Percentiles rank a stretch among this genome's conserved stretches.
Evolutionary conservation across 23 tunicate species (phyloP).

Genomic region (Styela clava): DNA sequence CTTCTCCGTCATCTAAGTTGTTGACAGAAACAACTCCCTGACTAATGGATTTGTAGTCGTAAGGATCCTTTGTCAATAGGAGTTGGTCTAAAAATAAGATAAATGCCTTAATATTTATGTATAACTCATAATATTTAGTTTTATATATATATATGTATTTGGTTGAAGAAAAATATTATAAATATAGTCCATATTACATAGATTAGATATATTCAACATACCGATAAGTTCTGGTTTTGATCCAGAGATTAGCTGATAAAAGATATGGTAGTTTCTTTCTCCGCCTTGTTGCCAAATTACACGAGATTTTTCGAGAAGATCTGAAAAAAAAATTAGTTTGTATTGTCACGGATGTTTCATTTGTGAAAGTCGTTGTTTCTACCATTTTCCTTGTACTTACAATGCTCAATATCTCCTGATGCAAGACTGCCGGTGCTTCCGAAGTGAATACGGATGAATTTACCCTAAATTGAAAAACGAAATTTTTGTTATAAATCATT

Average conservation of each 20-base stretch:
- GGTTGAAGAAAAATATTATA: no score
- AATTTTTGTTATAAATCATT: no score
- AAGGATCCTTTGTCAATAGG: slow-evolving; percentile 36
- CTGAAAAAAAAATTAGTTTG: slow-evolving; percentile 7
- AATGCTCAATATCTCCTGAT: slow-evolving; percentile 96
- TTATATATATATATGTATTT: no score
- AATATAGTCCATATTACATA: no score
- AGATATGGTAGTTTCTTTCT: slow-evolving; percentile 86
- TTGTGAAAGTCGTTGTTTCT: no score
- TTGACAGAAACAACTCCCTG: slow-evolving; percentile 35
- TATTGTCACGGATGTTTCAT: no score
- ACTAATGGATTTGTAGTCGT: slow-evolving; percentile 32
- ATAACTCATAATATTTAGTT: no score
- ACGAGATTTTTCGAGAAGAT: slow-evolving; percentile 90
- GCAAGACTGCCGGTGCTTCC: slow-evolving; percentile 89
- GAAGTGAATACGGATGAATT: slow-evolving; percentile 96
- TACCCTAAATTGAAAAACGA: no score
- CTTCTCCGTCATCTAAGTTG: slow-evolving; percentile 30
- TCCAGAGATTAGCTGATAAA: slow-evolving; percentile 86
- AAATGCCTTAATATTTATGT: neutral
- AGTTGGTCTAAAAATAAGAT: slow-evolving; percentile 18
- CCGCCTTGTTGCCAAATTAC: slow-evolving; percentile 89
- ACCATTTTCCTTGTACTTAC: no score
- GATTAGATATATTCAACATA: no score
- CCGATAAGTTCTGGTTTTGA: slow-evolving; percentile 91